Conservation (phyloP, 2,797 vertebrate genomes). For the Sphenopsis melanotis region DNA sequence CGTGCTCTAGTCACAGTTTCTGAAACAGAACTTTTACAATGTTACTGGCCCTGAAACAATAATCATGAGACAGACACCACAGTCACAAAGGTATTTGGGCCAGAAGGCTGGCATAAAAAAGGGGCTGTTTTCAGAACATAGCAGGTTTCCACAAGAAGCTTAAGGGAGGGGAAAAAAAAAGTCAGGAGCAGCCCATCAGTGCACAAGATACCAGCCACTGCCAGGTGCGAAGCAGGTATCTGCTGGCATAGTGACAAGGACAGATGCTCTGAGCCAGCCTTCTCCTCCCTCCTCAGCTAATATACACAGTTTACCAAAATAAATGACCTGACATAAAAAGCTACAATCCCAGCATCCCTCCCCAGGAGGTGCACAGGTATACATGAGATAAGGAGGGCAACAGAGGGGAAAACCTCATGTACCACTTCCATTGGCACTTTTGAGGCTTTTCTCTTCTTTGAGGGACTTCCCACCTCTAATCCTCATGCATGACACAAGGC, state of each 20-base stretch:
- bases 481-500: neutral
- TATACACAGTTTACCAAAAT: neutral
- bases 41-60: neutral
- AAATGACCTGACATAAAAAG: neutral
- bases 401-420: neutral
- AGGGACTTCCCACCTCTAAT: neutral
- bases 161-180: neutral
- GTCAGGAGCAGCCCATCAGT: neutral
- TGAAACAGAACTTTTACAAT: neutral
- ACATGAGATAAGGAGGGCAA: accelerated
- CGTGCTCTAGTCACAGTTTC: accelerated
- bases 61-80: neutral
- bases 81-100: neutral
- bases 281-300: neutral
- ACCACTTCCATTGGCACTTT: neutral
- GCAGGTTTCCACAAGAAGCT: neutral
- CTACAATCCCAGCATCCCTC: neutral
- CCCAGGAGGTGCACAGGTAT: neutral
- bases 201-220: neutral
- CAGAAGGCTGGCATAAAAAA: neutral
- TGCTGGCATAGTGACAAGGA: neutral
- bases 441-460: neutral
- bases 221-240: neutral
- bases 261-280: neutral
- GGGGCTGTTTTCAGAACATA: neutral